Evolutionary conservation across 2,113 vertebrate species (phyloP).

Genomic region (Mastomys natalensis): DNA sequence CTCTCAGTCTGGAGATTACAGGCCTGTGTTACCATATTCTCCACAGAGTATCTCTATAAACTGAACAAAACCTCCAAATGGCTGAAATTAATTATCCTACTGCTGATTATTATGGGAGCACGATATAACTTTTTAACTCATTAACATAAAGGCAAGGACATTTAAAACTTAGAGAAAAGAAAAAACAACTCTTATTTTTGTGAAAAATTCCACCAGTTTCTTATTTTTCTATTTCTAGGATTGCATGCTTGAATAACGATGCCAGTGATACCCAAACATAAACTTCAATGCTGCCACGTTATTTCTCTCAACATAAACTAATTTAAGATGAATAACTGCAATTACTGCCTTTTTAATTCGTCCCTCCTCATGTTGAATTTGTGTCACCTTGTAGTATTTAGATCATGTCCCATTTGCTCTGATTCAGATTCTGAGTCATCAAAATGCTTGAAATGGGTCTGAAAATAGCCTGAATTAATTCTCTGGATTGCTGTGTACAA

Average conservation of each 20-base stretch:
- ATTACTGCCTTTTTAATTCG: conserved; percentile 63
- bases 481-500: conserved; percentile 70
- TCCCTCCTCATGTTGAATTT: conserved; percentile 23
- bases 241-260: conserved; percentile 3
- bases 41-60: background rate
- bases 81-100: background rate
- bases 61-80: background rate
- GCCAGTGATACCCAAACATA: conserved; percentile 64
- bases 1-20: background rate
- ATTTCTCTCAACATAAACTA: conserved; percentile 65
- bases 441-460: conserved; percentile 74
- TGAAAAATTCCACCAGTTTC: conserved; percentile 9
- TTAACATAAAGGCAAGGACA: background rate
- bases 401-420: conserved; percentile 68
- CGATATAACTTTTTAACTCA: background rate
- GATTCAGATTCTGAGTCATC: conserved; percentile 75
- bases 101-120: background rate
- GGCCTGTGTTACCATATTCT: too few species aligned
- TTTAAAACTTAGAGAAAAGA: conserved; percentile 25
- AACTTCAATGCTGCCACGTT: conserved; percentile 17
- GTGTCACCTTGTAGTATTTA: conserved; percentile 74
- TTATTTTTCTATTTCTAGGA: conserved; percentile 58
- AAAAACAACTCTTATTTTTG: conserved; percentile 22
- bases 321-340: conserved; percentile 75
- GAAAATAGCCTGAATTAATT: conserved; percentile 81